Conservation (phyloP, 2,113 vertebrate genomes). For the Siphamia tubifer region DNA sequence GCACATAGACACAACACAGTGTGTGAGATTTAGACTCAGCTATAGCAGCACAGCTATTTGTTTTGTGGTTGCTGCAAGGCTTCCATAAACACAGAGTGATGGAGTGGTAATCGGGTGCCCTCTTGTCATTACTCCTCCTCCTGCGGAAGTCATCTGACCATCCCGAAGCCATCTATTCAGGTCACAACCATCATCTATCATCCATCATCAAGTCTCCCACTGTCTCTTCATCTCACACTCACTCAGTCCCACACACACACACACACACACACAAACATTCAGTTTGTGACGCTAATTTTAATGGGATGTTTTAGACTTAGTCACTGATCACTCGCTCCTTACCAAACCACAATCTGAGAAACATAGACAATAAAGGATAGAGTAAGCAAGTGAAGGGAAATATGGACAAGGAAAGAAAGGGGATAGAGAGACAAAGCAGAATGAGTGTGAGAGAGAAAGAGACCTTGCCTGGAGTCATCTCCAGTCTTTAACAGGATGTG, state of each 20-base stretch:
- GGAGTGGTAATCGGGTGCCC: conserved; percentile 55
- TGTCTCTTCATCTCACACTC: conserved; percentile 32
- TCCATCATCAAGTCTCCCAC: conserved; percentile 48
- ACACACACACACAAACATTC: conserved; percentile 32
- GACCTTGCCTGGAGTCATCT: conserved; percentile 66
- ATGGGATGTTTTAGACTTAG: conserved; percentile 50
- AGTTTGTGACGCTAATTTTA: conserved; percentile 54
- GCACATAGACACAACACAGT: not conserved
- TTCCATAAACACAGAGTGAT: conserved; percentile 58
- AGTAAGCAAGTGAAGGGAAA: conserved; percentile 4
- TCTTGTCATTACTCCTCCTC: conserved; percentile 61
- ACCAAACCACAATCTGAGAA: conserved; percentile 36
- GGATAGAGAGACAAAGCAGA: conserved; percentile 9
- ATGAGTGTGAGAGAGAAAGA: conserved; percentile 6
- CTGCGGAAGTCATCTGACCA: conserved; percentile 63
- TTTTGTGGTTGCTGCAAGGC: conserved; percentile 35
- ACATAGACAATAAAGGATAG: conserved; percentile 30
- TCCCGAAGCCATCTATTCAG: conserved; percentile 59
- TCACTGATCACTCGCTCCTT: conserved; percentile 39
- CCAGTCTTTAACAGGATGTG: conserved; percentile 69
- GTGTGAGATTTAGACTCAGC: conserved; percentile 26
- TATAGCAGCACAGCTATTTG: conserved; percentile 43
- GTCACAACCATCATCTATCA: conserved; percentile 70
- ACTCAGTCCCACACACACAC: conserved; percentile 21
- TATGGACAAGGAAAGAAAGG: conserved; percentile 12